Base-by-base conservation (phyloP, 2,888 invertebrate species). In the Mythimna pallens region DNA sequence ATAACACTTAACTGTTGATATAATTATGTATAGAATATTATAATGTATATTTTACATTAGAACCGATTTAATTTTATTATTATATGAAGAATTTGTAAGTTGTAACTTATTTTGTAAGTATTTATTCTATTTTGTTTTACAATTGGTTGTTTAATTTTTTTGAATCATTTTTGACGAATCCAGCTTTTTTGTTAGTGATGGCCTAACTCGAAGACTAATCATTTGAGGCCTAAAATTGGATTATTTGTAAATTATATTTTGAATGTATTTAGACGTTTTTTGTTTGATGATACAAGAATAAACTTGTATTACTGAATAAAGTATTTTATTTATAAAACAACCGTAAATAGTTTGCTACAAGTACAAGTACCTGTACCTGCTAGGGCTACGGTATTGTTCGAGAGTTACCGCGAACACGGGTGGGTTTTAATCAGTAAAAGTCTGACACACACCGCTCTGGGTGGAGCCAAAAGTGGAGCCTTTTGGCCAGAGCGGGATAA, bases 1-100 rank as follows among this genome's bases (percentile, higher is more conserved):
- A 93, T 94, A 89, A 94, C 94, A 95, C 95, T 78, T 91, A 92
- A 91, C 92, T 95, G 95, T 95, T 95, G 90, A 94, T 93, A 94
- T 93, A 91, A 93, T 90, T 94, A 85, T 81, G 93, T 95, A 94
- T 93, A 94, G 90, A 93, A 82, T 91, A 90, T 90, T 85, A 83
- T 83, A 88, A 87, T 93, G 92, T 94, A 93, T 91, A 93, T 93
- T 93, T 92, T 92, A 93, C 88, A 91, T 91, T 90, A 88, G 84
- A 86, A 89, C 74, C 66, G 82, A 91, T 77, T 86, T 87, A 81
- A 81, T 76, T 86, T 76, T 76, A 71, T 73, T 73, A 71, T 69
- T 74, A 65, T 70, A 81, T 69, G 75, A 82, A 70, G 80, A 73
- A 75, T 80, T 64, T 76, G 81, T 89, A 86, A 78, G 59, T 76